Base-by-base conservation (phyloP, 2,888 invertebrate genomes). In the Phalera bucephala region DNA sequence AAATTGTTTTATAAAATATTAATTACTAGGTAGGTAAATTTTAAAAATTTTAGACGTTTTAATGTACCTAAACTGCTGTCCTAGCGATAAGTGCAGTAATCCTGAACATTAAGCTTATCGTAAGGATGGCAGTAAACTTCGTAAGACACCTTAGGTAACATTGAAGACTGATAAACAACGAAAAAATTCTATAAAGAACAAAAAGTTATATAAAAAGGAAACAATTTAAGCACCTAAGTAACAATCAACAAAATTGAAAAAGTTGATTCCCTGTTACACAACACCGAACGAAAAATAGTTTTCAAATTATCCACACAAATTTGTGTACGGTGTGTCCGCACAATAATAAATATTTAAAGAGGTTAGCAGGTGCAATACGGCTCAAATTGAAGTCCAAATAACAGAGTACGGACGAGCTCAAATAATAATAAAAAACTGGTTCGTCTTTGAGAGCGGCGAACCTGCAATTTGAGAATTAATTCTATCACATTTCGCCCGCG, bases 281-380 rank as follows among this genome's bases (percentile, higher is more conserved):
- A 64, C 52, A 66, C 34, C 45, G 45, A 48, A 51, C 52, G 36
- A 5, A 66, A 58, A 63, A 63, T 62, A 70, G 65, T 68, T 70
- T 64, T 58, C 63, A 68, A 74, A 74, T 71, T 69, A 75, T 64
- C 55, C 53, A 54, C 53, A 64, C 60, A 64, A 66, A 60, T 53
- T 66, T 45, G 54, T 52, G 59, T 61, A 56, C 49, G 53, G 41
- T 56, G 60, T 72, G 67, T 72, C 70, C 68, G 67, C 60, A 53
- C 69, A 72, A 77, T 71, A 77, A 80, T 84, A 80, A 83, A 83
- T 83, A 83, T 81, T 84, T 78, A 81, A 82, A 80, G 72, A 81
- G 73, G 79, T 75, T 78, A 75, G 80, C 84, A 83, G 83, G 81
- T 83, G 83, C 74, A 78, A 72, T 80, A 79, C 69, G 72, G 72